phyloP scores from a whole-genome alignment of 2,888 invertebrate genomes.

The Amphipyra berbera region DNA sequence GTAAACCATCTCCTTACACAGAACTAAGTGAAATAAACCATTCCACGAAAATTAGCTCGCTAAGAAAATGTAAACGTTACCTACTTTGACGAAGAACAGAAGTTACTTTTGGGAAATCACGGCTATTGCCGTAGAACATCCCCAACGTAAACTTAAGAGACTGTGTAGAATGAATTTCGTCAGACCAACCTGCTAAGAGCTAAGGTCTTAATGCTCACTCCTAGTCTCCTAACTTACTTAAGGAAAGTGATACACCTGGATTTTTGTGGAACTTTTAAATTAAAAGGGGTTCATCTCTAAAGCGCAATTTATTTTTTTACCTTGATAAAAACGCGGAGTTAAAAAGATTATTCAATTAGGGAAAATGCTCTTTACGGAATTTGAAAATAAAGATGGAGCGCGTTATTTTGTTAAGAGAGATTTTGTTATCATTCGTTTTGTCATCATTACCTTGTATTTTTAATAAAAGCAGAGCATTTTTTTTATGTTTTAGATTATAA shows the following conservation, averaged over 20 bases:
- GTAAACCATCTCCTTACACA: constrained; percentile 5
- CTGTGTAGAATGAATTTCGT: constrained; percentile 30
- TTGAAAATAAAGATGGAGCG: constrained; percentile 3
- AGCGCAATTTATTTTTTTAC: constrained; percentile 17
- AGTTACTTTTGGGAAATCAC: constrained; percentile 66
- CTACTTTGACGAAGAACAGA: constrained; percentile 47
- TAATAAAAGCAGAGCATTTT: neutral
- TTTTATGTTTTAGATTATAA: neutral
- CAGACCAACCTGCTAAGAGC: constrained; percentile 22
- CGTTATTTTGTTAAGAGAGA: constrained; percentile 3
- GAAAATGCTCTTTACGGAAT: constrained; percentile 21
- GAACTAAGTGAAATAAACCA: constrained; percentile 41
- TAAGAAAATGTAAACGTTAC: constrained; percentile 41
- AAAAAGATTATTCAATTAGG: constrained; percentile 35
- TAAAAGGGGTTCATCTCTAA: constrained; percentile 18
- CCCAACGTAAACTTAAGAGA: constrained; percentile 55
- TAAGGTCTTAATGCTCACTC: constrained; percentile 8
- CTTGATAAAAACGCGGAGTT: constrained; percentile 16
- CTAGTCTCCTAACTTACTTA: constrained; percentile 17
- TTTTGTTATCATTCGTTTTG: neutral
- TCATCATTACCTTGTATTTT: constrained; percentile 3
- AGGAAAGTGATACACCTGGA: constrained; percentile 5
- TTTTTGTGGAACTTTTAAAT: constrained; percentile 13
- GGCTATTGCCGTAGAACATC: constrained; percentile 45
- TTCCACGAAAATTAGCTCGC: constrained; percentile 42